A percentile compares a stretch with the other conserved stretches of the same genome.
Conservation (phyloP, 2,888 invertebrate species). For the Coremacera marginata region DNA sequence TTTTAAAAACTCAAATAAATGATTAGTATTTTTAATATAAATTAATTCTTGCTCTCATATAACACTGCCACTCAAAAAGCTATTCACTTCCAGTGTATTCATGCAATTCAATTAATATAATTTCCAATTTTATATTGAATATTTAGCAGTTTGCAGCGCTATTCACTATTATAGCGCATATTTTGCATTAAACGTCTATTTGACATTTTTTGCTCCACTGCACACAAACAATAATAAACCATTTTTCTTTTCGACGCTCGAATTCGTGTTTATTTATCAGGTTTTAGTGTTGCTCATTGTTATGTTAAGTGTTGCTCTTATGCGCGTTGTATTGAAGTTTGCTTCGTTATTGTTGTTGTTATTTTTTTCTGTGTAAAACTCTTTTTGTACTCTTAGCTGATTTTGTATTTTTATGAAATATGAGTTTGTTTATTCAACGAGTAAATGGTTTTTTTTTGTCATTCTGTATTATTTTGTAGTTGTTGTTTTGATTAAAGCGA, state of each 20-base stretch:
- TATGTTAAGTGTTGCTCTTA: conserved; percentile 35
- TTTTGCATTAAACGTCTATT: conserved; percentile 12
- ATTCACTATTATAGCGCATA: neutral
- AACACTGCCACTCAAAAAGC: neutral
- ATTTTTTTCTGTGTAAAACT: neutral
- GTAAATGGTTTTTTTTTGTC: conserved; percentile 1
- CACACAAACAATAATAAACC: neutral
- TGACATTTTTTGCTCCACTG: neutral
- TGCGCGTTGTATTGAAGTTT: conserved; percentile 17
- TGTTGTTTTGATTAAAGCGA: conserved; percentile 39
- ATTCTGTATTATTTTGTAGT: conserved; percentile 26
- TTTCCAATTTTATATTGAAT: neutral
- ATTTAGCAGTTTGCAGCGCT: too few relatives aligned
- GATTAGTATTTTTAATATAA: too few relatives aligned
- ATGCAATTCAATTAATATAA: neutral
- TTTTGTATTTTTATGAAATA: conserved; percentile 28
- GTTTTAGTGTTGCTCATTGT: conserved; percentile 22
- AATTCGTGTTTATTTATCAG: conserved; percentile 1
- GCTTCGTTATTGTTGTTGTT: neutral
- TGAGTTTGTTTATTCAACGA: conserved; percentile 36
- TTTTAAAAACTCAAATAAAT: too few relatives aligned
- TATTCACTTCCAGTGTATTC: neutral
- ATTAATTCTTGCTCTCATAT: too few relatives aligned
- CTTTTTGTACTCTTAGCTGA: neutral
- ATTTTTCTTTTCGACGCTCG: neutral